Evolutionary conservation across 2,797 vertebrate species (phyloP).

Genomic region (Premnoplex brunnescens): DNA sequence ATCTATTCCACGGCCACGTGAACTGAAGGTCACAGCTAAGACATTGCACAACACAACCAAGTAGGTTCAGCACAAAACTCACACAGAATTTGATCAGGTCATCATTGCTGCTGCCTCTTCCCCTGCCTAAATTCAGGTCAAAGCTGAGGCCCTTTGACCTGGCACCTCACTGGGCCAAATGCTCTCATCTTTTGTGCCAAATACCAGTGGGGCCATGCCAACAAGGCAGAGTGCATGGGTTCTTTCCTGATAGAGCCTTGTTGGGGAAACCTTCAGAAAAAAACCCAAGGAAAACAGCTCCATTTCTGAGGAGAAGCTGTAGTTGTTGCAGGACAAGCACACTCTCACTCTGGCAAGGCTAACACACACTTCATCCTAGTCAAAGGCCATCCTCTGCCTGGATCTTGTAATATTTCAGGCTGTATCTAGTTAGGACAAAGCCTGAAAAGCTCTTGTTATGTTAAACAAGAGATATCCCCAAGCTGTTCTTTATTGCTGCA

Average conservation of each 20-base stretch:
- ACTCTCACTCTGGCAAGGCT: not conserved
- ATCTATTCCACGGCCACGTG: not conserved
- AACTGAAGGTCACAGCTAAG: constrained; percentile 2
- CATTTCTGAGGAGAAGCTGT: not conserved
- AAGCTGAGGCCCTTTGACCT: not conserved
- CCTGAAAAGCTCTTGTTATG: not conserved
- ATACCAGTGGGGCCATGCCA: not conserved
- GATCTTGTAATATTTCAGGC: not conserved
- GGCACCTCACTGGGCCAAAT: not conserved
- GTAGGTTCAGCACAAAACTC: not conserved
- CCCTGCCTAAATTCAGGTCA: not conserved
- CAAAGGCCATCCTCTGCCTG: not conserved
- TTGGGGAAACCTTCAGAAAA: not conserved
- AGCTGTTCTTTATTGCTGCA: not conserved
- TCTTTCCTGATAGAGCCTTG: not conserved
- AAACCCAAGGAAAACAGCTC: not conserved
- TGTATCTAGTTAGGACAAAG: not conserved
- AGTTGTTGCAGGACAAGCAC: not conserved
- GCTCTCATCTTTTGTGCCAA: not conserved
- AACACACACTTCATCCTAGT: not conserved
- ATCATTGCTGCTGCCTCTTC: not conserved
- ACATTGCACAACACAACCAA: constrained; percentile 3
- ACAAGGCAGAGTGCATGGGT: rapidly evolving
- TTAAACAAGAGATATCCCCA: not conserved
- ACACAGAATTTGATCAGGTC: not conserved